These are phyloP conservation scores for Pterois miles DNA, from an alignment of 2,797 vertebrate species.

Conservation along the genomic window DNA sequence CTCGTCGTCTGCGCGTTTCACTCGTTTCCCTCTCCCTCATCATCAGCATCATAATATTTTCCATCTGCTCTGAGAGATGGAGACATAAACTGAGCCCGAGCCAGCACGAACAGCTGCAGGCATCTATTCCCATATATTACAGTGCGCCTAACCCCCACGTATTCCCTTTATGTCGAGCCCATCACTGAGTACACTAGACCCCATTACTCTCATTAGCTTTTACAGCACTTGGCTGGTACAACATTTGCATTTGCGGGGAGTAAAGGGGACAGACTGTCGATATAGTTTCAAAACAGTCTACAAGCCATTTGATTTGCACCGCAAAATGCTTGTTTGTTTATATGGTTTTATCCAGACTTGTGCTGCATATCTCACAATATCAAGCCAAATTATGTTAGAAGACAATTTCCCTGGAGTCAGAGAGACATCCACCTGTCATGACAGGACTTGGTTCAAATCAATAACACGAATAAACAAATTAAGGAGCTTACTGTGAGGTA, in stretches of 20 bases:
- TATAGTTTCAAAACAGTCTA: constrained; percentile 29
- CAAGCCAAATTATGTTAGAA: constrained; percentile 26
- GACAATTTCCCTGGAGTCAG: constrained; percentile 26
- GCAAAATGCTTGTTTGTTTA: constrained; percentile 41
- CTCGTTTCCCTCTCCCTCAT: constrained; percentile 54
- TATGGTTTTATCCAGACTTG: constrained; percentile 23
- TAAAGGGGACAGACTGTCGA: constrained; percentile 43
- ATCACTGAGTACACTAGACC: constrained; percentile 70
- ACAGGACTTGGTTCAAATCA: constrained; percentile 31
- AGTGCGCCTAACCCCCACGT: constrained; percentile 61
- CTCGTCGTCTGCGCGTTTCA: constrained; percentile 20
- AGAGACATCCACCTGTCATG: constrained; percentile 19
- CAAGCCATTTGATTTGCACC: constrained; percentile 36
- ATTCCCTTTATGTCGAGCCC: constrained; percentile 73
- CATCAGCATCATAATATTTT: constrained; percentile 79
- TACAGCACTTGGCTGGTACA: constrained; percentile 70
- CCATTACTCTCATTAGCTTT: constrained; percentile 80
- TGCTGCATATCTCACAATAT: constrained; percentile 27
- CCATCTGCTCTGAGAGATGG: constrained; percentile 75
- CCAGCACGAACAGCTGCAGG: constrained; percentile 76
- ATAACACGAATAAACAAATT: constrained; percentile 25
- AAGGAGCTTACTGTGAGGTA: constrained; percentile 21
- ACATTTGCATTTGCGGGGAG: constrained; percentile 69
- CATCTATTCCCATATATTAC: constrained; percentile 73
- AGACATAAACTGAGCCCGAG: constrained; percentile 71